A percentile compares a stretch with the other conserved stretches of the same genome.
phyloP scores from a whole-genome alignment of 2,888 invertebrate genomes.

The Drosophila fulvimacula region DNA sequence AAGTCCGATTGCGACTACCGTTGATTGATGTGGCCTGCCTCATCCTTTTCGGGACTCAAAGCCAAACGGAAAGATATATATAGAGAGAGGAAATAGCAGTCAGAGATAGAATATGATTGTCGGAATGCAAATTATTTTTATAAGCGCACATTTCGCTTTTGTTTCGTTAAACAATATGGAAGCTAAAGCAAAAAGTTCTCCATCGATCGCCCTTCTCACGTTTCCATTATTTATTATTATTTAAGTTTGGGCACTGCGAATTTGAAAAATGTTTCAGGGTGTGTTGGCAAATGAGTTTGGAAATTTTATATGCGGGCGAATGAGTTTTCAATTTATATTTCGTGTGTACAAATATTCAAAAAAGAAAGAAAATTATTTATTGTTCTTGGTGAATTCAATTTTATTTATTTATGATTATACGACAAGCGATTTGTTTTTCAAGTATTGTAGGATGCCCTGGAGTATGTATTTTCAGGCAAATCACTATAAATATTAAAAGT shows the following conservation, averaged over 20 bases:
- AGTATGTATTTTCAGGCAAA: not conserved
- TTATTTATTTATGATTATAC: constrained; percentile 78
- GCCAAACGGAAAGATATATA: not conserved
- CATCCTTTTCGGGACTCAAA: constrained; percentile 1
- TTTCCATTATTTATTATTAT: constrained; percentile 76
- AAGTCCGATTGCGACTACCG: constrained; percentile 65
- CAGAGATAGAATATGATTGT: constrained; percentile 14
- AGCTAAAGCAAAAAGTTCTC: constrained; percentile 64
- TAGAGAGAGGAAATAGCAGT: not conserved
- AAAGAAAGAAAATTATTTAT: constrained; percentile 22
- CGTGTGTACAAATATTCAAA: constrained; percentile 13
- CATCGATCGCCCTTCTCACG: constrained; percentile 39
- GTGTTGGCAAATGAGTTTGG: constrained; percentile 73
- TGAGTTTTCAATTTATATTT: constrained; percentile 80
- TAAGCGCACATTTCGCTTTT: constrained; percentile 48
- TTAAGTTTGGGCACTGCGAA: constrained; percentile 64
- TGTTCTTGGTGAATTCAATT: constrained; percentile 72
- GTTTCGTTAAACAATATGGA: constrained; percentile 22
- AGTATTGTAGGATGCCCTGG: constrained; percentile 11
- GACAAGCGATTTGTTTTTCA: constrained; percentile 65
- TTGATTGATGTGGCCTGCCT: constrained; percentile 68
- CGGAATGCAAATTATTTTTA: constrained; percentile 53
- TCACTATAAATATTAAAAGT: not conserved
- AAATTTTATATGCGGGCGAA: constrained; percentile 74
- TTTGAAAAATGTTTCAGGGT: constrained; percentile 71